Evolutionary conservation across 2,888 invertebrate genomes (phyloP).

Genomic region (Agonum fuliginosum): DNA sequence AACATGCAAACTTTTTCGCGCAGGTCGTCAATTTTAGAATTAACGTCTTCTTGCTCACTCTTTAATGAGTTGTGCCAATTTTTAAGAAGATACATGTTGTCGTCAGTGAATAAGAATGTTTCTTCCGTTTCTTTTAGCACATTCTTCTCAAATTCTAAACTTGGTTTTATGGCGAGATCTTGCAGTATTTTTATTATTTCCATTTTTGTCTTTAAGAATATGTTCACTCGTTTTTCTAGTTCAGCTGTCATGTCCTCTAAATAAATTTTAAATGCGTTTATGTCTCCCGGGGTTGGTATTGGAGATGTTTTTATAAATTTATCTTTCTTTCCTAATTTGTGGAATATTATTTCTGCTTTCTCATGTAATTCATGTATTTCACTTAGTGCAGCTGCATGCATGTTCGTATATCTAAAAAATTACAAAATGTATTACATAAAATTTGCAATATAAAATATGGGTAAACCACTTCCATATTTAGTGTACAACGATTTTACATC

Average conservation of each 20-base stretch:
- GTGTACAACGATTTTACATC: no score
- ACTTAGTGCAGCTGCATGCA: constrained; percentile 72
- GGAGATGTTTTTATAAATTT: constrained; percentile 74
- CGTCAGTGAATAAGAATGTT: constrained; percentile 76
- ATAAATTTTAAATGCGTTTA: constrained; percentile 77
- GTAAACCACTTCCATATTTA: no score
- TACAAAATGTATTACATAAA: background rate
- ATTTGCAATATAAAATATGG: background rate
- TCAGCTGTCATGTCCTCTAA: constrained; percentile 78
- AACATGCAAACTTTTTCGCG: constrained; percentile 78
- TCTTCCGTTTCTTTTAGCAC: constrained; percentile 71
- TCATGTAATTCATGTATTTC: constrained; percentile 73
- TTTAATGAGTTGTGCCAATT: constrained; percentile 76
- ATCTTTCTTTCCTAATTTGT: constrained; percentile 75
- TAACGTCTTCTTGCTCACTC: constrained; percentile 76
- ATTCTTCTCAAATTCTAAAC: constrained; percentile 70
- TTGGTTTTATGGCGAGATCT: constrained; percentile 70
- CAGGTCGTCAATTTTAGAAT: constrained; percentile 77
- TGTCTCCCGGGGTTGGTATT: constrained; percentile 78
- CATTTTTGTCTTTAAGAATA: constrained; percentile 69
- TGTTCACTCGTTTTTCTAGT: constrained; percentile 75
- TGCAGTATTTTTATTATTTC: constrained; percentile 70
- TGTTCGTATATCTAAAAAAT: constrained; percentile 72
- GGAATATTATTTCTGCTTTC: constrained; percentile 76
- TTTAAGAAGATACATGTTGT: constrained; percentile 78